Base-by-base conservation (phyloP, 2,888 invertebrate genomes). In the Margaritifera margaritifera region DNA sequence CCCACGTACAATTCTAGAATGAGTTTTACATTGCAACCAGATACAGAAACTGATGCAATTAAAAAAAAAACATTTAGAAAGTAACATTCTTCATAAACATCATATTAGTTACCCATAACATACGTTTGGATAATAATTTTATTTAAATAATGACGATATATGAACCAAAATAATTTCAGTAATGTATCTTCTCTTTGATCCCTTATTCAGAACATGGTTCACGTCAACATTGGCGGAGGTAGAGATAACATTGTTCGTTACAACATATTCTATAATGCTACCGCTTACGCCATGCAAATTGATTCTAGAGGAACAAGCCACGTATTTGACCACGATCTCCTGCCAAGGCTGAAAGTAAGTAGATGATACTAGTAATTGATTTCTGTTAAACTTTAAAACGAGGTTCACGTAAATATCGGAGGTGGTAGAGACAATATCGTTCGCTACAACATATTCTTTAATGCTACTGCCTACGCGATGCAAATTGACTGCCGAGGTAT, bases 171-270 rank as follows among this genome's bases (percentile, higher is more conserved):
- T 62, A n/a, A 52, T 11, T 6, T 11, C 4, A 22, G 6, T 51
- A 52, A 24, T n/a, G 20, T 27, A 4, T 56, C 20, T 53, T 66
- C 31, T n/a, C 11, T 52, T 59, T 42, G 15, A 25, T 42, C 50
- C 18, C 58, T 50, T 42, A 57, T 71, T 20, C 70, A 83, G 84
- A 84, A 84, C 55, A 73, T 78, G n/a, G 71, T 82, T 1, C 84
- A 84, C 57, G 74, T 72, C 2, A 80, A 78, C 31, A 82, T 84
- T 22, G 84, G 82, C 6, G 84, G 82, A 4, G 84, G 84, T 2
- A 75, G 82, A 20, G 80, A 84, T 68, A 82, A 82, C 61, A 70
- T 80, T 11, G 71, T 84, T 4, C 59, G 69, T 0, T 72, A 80
- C 61, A 84, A 84, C 63, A 71, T 84, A 6, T 77, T 84, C 68